Evolutionary conservation across 1,140 invertebrate genomes (phyloP), one percentile per base, ranked within the genome.

Genomic region (Mamestra configurata): DNA sequence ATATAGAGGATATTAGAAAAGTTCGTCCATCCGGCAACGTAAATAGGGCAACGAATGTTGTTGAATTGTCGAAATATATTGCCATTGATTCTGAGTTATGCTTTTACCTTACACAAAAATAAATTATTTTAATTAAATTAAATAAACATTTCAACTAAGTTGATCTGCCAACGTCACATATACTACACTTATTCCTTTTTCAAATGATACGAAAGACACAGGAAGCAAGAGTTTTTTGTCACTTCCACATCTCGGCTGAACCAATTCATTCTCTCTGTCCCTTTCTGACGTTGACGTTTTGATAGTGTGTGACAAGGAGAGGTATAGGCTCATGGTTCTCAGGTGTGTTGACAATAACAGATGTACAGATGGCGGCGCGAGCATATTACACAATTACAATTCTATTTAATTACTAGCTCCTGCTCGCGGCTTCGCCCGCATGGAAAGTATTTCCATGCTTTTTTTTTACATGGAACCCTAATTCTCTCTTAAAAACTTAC

Each of bases 131-230:
- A 55, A 55, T 0, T 22, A 11, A 55, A 55, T 24, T 55, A 8
- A 27, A 55, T 13, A 24, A 53, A 53, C 3, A 24, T 4, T 10
- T 55, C 8, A 27, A 55, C 10, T 1, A 64, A 71, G 66, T 71
- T 68, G 75, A 80, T 93, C 87, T 91, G 11, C 4, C 20, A 27
- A 55, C 43, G 53, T 64, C 59, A 31, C 66, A 51, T 88, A 84
- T 92, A 89, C 92, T 92, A 81, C 77, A 70, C 57, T 92, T 93
- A 95, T 92, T 93, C 89, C 90, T 92, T 93, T 93, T 94, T 93
- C 91, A 93, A 93, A 94, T 94, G 91, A 94, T 95, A 93, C 90
- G 88, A 95, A 94, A 95, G 92, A 94, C 93, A 95, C 93, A 95
- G 93, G 92, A 95, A 95, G 91, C 93, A 86, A 88, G 89, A 93